These are phyloP conservation scores for Tetragnatha montana DNA, from an alignment of 2,888 invertebrate species.

Conservation along the genomic window DNA sequence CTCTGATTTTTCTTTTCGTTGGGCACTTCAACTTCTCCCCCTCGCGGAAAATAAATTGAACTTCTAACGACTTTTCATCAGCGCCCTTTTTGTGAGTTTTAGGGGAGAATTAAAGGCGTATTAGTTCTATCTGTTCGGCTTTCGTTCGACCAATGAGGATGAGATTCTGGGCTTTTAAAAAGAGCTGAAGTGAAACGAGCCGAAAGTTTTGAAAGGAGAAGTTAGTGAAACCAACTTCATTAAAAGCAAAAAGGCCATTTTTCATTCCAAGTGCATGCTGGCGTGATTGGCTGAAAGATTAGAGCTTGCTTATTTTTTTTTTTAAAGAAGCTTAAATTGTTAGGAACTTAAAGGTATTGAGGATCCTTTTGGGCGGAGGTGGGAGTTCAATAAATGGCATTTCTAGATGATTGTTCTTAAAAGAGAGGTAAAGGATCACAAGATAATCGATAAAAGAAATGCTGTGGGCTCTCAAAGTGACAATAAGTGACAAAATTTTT, in stretches of 20 bases:
- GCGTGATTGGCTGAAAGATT: neutral
- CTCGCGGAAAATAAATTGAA: neutral
- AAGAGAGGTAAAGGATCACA: too few species aligned
- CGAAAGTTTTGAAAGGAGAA: neutral
- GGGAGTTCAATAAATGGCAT: too few species aligned
- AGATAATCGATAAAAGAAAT: too few species aligned
- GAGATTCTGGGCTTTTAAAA: neutral
- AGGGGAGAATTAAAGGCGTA: neutral
- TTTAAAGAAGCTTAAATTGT: too few species aligned
- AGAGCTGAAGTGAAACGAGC: neutral
- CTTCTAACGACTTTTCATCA: neutral
- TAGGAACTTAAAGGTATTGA: too few species aligned
- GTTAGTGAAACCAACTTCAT: neutral
- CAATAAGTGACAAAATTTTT: too few species aligned
- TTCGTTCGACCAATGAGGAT: neutral
- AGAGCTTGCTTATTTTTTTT: too few species aligned
- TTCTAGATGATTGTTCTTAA: too few species aligned
- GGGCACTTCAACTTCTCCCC: neutral
- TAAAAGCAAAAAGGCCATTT: neutral
- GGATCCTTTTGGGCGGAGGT: too few species aligned
- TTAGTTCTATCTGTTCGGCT: neutral
- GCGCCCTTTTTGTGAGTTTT: neutral
- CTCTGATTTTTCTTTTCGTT: slow-evolving; percentile 48
- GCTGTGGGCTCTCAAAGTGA: too few species aligned
- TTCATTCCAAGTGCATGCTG: neutral